A percentile compares a stretch with the other conserved stretches of the same genome.
These are phyloP conservation scores for Hartigia nigra DNA, from an alignment of 2,888 invertebrate species.

Conservation along the genomic window DNA sequence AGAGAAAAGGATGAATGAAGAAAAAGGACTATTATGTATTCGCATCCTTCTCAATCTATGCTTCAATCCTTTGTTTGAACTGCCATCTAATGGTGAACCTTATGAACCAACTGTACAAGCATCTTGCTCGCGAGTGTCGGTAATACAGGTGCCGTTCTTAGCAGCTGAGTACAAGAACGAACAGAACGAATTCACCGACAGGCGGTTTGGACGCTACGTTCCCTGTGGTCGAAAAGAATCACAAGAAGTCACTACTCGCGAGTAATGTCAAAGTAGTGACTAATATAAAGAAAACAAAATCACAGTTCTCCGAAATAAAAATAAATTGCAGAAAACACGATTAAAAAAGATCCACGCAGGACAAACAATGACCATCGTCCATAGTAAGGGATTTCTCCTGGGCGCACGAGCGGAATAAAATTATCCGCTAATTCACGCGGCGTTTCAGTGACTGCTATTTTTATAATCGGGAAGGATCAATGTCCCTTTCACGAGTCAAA, in stretches of 20 bases:
- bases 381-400: background rate
- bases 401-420: background rate
- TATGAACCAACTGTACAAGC: background rate
- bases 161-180: background rate
- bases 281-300: background rate
- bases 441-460: background rate
- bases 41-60: background rate
- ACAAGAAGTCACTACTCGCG: background rate
- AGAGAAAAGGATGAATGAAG: background rate
- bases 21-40: background rate
- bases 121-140: background rate
- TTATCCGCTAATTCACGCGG: background rate
- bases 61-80: background rate
- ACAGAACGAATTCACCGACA: background rate
- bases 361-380: background rate
- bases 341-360: background rate
- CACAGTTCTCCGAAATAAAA: background rate
- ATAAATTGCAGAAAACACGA: background rate
- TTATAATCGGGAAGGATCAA: background rate
- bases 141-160: background rate
- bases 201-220: background rate
- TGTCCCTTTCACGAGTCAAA: background rate
- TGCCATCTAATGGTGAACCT: background rate
- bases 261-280: background rate
- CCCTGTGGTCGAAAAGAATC: background rate